Evolutionary conservation across 2,113 vertebrate species (phyloP), one percentile per base, ranked within the genome.

Genomic region (Toxotes chatareus): DNA sequence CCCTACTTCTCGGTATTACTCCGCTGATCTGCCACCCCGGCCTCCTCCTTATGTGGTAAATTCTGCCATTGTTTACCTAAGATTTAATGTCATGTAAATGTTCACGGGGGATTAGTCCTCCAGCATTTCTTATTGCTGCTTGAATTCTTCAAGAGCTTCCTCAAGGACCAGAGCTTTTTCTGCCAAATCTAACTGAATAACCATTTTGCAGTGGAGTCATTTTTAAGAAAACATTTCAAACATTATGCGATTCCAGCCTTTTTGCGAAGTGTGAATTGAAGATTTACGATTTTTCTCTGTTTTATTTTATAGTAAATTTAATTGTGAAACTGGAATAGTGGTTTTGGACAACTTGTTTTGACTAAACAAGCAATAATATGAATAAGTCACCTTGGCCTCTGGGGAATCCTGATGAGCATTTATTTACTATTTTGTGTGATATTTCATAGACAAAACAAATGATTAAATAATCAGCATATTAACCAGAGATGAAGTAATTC

Each of bases 71-170:
- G 72, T 62, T 75, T 49, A 61, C 59, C 53, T 34, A 23, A 49
- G 60, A 66, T 53, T 77, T 34, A 62, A 46, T 7, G 40, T 55
- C 27, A 67, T 46, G 74, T 47, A 40, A 62, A 77, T 68, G 8
- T 68, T 75, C 36, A 67, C 13, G 36, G 16, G 14, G 21, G 49
- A 23, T 69, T 69, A 69, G 19, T 69, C 9, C 4, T 23, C 12
- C 51, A 42, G 51, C 34, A 56, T 42, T 55, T 51, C 27, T 55
- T 27, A 23, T 3, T 23, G 67, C 67, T 40, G 34, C 67, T 47
- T 42, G 9, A 19, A 62, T 62, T 62, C 17, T 19, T 55, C 10
- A 3, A 51, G 49, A 55, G 8, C 27, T 27, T 27, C 27, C 27
- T 27, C 27, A 27, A 27, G 27, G 27, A 27, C 27, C 27, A 12